Base-by-base conservation (phyloP, 53 echinoderm and acorn worm species). In the Echinarachnius parma region DNA sequence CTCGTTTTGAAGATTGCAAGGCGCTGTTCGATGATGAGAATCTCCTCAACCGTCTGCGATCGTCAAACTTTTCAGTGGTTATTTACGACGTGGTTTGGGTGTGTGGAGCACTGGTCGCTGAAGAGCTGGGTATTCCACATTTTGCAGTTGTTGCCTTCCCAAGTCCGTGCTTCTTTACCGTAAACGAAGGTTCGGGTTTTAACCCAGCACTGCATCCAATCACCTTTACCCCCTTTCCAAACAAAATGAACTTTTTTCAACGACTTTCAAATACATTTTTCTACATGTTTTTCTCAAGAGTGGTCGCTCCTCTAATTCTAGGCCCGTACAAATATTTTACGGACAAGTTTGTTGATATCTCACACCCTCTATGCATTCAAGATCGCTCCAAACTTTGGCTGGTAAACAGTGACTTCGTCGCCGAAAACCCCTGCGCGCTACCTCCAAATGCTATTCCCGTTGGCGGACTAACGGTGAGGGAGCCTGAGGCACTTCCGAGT, bases 391-490 rank as follows among this genome's bases (percentile, higher is more conserved):
- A 89, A 33, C 21, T 89, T 20, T 81, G 81, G 77, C 39, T 89
- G n/a, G 76, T 71, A 22, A 89, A 80, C 56, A 76, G 77, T n/a
- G 89, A 89, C 59, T 67, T 81, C 26, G 42, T 66, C 1, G 31
- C 45, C 4, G 89, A 89, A 36, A 84, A 58, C 58, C 64, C 89
- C 5, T 77, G 71, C 11, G 61, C 89, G 2, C 56, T 80, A 5
- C 67, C 89, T 8, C 89, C 89, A 16, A 89, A 89, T 23, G 75
- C 77, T 23, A 45, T 84, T 1, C 64, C 70, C 0, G 64, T 89
- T 48, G 89, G 89, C 0, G 89, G 89, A 5, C 66, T 89, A 5
- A 81, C 77, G 5, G 56, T 81, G 15, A 28, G 76, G 39, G 80
- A 75, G 5, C 48, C 84, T 5, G 36, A 70, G 5, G 79, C 78